Base-by-base conservation (phyloP, 2,888 invertebrate genomes). In the Ichneumoninae sp. region DNA sequence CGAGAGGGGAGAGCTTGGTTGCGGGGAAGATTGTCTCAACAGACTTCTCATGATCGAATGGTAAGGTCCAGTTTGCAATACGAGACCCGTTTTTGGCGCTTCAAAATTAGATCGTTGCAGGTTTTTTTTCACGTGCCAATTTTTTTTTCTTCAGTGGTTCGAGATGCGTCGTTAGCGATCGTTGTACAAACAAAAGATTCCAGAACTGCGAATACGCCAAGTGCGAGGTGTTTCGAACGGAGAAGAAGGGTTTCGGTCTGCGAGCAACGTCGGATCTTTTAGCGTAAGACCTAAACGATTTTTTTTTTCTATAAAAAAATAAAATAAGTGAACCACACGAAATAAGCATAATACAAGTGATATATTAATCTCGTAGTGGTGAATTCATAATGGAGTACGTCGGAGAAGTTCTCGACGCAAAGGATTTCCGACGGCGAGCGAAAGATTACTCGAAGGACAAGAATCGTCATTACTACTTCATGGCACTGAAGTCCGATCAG, bases 351-450 rank as follows among this genome's bases (percentile, higher is more conserved):
- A 91, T 10, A 91, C 19, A 65, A 44, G 44, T 78, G 71, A 70
- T 60, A 75, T 74, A 52, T 71, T 82, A 50, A 36, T 44, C 13
- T 60, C 30, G n/a, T 94, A 98, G 98, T 81, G 99, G 98, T 8
- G 96, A 97, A 90, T 99, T 99, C 94, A 96, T 99, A 68, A 97
- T 99, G 96, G 99, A 99, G 93, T 99, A 99, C 93, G 98, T 99
- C 0, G 99, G 99, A 0, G 99, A 99, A 95, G 98, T 99, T 0
- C 95, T 99, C 8, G 97, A 98, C 93, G 97, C 97, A 70, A 96
- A 97, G 87, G 98, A 98, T 93, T 99, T 99, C 94, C 97, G 97
- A 92, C 96, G 96, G 77, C 95, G 99, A 7, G 97, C 98, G 0
- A 97, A 97, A 90, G 96, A 96, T 65, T 99, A 99, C 94, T 98